phyloP scores from a whole-genome alignment of 2,888 invertebrate genomes.

The Metellina segmentata region DNA sequence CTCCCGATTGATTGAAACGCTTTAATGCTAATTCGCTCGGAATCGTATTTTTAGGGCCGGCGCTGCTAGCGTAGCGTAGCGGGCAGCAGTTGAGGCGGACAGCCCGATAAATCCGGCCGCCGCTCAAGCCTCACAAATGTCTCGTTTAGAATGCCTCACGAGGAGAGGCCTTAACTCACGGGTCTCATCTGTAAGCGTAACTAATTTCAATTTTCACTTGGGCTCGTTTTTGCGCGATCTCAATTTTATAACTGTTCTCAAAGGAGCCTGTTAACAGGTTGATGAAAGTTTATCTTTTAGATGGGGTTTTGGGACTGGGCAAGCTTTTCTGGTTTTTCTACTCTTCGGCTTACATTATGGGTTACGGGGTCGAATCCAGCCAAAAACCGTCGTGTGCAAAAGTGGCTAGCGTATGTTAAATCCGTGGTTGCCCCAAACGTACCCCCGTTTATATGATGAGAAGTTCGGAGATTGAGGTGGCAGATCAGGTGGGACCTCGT shows the following conservation, averaged over 20 bases:
- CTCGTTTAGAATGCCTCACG: not conserved
- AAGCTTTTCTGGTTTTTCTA: too few relatives aligned
- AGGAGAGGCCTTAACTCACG: constrained; percentile 8
- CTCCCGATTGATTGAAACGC: constrained; percentile 61
- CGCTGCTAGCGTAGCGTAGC: constrained; percentile 12
- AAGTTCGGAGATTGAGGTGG: too few relatives aligned
- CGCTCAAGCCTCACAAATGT: not conserved
- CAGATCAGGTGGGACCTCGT: too few relatives aligned
- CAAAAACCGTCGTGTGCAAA: too few relatives aligned
- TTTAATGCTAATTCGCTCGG: constrained; percentile 44
- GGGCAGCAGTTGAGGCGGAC: not conserved
- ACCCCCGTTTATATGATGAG: too few relatives aligned
- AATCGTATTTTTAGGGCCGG: constrained; percentile 38
- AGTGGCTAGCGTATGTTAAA: too few relatives aligned
- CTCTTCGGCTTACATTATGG: too few relatives aligned
- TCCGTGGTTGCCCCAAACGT: too few relatives aligned
- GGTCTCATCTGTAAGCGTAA: constrained; percentile 13
- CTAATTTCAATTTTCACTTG: constrained; percentile 15
- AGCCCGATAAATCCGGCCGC: constrained; percentile 31
- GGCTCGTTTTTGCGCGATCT: not conserved
- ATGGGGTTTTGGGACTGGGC: too few relatives aligned
- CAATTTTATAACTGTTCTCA: constrained; percentile 6
- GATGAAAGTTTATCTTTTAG: not conserved
- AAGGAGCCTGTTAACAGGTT: not conserved
- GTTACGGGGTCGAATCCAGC: too few relatives aligned